phyloP scores from a whole-genome alignment of 1,140 invertebrate genomes.

The Maconellicoccus hirsutus region DNA sequence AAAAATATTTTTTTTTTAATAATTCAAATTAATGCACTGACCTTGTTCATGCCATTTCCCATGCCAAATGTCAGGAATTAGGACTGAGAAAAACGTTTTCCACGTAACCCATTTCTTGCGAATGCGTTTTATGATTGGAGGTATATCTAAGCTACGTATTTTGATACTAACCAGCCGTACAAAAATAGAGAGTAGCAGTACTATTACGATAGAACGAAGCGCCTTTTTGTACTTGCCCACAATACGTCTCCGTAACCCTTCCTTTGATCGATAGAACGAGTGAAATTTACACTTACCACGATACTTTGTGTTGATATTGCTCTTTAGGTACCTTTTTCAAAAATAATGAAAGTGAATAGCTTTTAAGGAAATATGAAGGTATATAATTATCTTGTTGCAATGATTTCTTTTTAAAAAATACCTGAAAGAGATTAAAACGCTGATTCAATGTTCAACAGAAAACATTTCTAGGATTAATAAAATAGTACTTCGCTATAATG shows the following conservation, averaged over 20 bases:
- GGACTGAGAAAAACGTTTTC: background rate
- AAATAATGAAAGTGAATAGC: too few species aligned
- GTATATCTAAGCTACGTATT: background rate
- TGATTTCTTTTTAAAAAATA: too few species aligned
- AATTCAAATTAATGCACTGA: background rate
- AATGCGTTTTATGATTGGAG: conserved; percentile 8
- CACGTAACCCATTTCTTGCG: conserved; percentile 14
- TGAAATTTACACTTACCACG: background rate
- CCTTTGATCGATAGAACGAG: conserved; percentile 7
- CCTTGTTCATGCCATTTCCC: conserved; percentile 20
- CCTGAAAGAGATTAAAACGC: too few species aligned
- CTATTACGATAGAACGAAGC: background rate
- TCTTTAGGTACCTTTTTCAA: background rate
- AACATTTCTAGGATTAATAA: too few species aligned
- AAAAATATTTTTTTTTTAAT: too few species aligned
- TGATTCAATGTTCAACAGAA: too few species aligned
- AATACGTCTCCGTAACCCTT: conserved; percentile 5
- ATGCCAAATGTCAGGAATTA: conserved; percentile 17
- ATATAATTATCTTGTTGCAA: too few species aligned
- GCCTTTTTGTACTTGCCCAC: conserved; percentile 10
- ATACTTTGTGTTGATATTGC: conserved; percentile 4
- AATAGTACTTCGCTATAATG: too few species aligned
- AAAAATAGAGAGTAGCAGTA: background rate
- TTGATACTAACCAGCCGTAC: conserved; percentile 16
- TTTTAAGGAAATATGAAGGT: too few species aligned